These are phyloP conservation scores for Cyprinella venusta DNA, from an alignment of 2,797 vertebrate species.

Conservation along the genomic window DNA sequence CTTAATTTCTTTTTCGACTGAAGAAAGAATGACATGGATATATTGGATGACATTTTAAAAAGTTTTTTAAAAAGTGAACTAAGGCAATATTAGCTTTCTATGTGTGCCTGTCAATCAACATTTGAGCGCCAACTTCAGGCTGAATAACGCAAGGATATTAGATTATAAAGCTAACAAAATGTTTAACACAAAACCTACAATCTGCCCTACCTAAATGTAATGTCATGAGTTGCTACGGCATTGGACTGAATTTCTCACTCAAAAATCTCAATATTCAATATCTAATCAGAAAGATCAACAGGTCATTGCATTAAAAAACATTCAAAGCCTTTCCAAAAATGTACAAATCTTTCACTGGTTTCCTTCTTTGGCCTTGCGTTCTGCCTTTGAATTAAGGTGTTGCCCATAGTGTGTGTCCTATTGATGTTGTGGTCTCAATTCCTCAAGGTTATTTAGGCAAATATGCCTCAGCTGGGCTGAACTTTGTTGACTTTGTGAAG, in stretches of 20 bases:
- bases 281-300: background rate
- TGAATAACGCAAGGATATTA: too few species aligned
- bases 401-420: background rate
- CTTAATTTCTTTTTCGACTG: too few species aligned
- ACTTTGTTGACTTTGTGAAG: slow-evolving; percentile 56
- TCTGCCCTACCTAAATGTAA: too few species aligned
- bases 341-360: background rate
- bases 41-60: too few species aligned
- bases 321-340: background rate
- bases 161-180: too few species aligned
- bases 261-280: background rate
- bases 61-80: too few species aligned
- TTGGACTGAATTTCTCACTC: background rate
- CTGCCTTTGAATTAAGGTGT: background rate
- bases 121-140: background rate
- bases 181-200: too few species aligned
- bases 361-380: background rate
- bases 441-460: slow-evolving; percentile 42
- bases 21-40: too few species aligned
- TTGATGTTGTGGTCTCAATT: slow-evolving; percentile 21
- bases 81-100: background rate
- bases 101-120: background rate
- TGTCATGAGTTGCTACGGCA: too few species aligned
- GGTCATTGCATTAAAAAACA: background rate
- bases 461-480: slow-evolving; percentile 27